Percentiles rank a stretch among this genome's conserved stretches.
Conservation (phyloP, 2,888 invertebrate species). For the Autographa pulchrina region DNA sequence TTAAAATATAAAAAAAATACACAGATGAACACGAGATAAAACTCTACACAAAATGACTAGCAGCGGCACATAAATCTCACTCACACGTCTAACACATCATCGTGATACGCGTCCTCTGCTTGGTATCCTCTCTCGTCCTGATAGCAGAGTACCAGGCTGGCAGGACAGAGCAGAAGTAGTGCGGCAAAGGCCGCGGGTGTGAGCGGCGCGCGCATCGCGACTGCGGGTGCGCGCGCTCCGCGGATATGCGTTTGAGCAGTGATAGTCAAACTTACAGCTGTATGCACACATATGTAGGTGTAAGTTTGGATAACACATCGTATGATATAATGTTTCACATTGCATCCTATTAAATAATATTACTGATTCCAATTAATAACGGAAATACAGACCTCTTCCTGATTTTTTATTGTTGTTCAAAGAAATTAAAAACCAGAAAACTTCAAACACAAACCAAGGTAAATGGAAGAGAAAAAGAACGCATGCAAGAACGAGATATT, state of each 20-base stretch:
- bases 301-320: constrained; percentile 42
- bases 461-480: no score
- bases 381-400: no score
- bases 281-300: constrained; percentile 35
- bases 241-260: constrained; percentile 80
- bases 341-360: constrained; percentile 27
- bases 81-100: constrained; percentile 85
- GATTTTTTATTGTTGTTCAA: no score
- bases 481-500: no score
- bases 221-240: constrained; percentile 73
- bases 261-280: constrained; percentile 76
- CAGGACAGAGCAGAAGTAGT: constrained; percentile 75
- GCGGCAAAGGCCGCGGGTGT: constrained; percentile 75
- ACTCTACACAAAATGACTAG: constrained; percentile 49
- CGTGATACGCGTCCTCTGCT: constrained; percentile 80
- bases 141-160: constrained; percentile 77
- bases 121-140: constrained; percentile 79
- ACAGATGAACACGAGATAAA: constrained; percentile 53
- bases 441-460: no score
- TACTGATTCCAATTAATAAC: not conserved
- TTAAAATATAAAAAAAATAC: constrained; percentile 38
- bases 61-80: constrained; percentile 67
- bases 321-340: constrained; percentile 40
- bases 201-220: constrained; percentile 86
- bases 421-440: no score